Evolutionary conservation across 2,888 invertebrate genomes (phyloP).

Genomic region (Lithodes maja): DNA sequence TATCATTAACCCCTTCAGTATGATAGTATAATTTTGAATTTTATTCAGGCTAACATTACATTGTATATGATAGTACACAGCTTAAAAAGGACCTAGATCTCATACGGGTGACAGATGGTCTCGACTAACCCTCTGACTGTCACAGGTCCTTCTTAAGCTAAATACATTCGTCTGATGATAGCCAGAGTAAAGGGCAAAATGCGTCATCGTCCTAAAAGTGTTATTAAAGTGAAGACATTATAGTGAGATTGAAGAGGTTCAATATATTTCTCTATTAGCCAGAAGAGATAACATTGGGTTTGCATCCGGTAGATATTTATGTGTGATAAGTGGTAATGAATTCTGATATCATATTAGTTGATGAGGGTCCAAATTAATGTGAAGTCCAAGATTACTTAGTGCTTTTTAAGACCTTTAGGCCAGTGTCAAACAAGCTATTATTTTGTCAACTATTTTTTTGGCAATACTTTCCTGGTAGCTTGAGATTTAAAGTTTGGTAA

Average conservation of each 20-base stretch:
- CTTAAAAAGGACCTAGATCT: no score
- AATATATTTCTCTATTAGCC: neutral
- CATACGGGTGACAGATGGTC: no score
- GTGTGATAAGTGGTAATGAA: constrained; percentile 9
- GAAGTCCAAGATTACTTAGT: neutral
- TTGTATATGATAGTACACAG: no score
- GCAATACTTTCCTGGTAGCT: no score
- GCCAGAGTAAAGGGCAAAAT: neutral
- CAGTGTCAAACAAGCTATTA: no score
- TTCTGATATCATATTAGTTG: neutral
- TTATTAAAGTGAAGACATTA: neutral
- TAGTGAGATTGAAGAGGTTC: neutral
- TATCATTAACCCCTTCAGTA: no score
- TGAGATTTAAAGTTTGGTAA: no score
- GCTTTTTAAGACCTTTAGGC: no score
- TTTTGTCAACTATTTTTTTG: no score
- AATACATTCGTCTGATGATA: neutral
- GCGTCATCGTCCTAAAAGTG: neutral
- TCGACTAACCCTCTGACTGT: neutral
- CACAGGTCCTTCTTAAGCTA: neutral
- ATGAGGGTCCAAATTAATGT: neutral
- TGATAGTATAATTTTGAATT: no score
- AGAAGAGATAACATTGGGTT: neutral
- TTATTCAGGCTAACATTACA: no score
- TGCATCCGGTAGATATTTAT: neutral